Conservation (phyloP, 2,888 invertebrate species). For the Myathropa florea region DNA sequence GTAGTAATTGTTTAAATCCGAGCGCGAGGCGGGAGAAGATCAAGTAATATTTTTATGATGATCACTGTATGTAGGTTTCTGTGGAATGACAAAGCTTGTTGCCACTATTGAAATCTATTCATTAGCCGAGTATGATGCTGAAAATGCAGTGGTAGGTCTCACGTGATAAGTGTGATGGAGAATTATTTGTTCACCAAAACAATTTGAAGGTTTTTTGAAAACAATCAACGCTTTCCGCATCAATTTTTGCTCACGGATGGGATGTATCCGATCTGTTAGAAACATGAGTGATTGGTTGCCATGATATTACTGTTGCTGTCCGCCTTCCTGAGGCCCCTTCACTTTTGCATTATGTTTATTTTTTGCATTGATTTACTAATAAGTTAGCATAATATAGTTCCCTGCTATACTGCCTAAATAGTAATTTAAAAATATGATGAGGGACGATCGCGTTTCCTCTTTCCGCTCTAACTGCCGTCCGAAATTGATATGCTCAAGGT, state of each 20-base stretch:
- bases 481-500: conserved; percentile 51
- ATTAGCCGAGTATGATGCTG: not conserved
- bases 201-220: conserved; percentile 17
- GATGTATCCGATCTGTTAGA: not conserved
- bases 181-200: not conserved
- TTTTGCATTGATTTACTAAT: conserved; percentile 24
- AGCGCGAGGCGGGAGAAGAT: conserved; percentile 24
- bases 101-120: not conserved
- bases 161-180: not conserved
- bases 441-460: not conserved
- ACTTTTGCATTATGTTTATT: conserved; percentile 22
- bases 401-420: not conserved
- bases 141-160: not conserved
- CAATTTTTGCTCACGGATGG: conserved; percentile 15
- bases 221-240: conserved; percentile 24
- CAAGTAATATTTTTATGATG: not conserved
- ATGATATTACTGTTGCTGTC: conserved; percentile 6
- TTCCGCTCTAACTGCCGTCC: not conserved
- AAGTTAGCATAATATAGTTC: not conserved
- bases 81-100: not conserved
- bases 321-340: conserved; percentile 42
- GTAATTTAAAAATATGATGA: conserved; percentile 5
- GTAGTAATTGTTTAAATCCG: not conserved
- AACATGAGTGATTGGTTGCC: conserved; percentile 11
- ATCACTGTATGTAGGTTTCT: not conserved